phyloP scores from a whole-genome alignment of 2,888 invertebrate species.

The Laothoe populi region DNA sequence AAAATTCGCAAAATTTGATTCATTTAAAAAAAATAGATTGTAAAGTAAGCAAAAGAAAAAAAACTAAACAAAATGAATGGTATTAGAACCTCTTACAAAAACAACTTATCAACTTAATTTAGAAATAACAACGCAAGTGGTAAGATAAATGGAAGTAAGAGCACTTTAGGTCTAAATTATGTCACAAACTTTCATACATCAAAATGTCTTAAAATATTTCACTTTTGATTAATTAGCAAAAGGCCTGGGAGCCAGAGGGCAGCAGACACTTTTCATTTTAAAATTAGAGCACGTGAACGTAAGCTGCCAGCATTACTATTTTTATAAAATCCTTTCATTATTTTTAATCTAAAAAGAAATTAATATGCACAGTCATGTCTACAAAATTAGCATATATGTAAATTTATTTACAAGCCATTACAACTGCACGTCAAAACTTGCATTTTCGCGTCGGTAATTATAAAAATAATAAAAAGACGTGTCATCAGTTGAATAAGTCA shows the following conservation, averaged over 20 bases:
- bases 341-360: too few relatives aligned
- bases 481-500: neutral
- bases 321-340: neutral
- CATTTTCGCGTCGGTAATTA: neutral
- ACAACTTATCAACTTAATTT: neutral
- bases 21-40: too few relatives aligned
- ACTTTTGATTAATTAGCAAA: neutral
- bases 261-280: neutral
- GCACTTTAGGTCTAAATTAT: neutral
- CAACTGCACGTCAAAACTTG: neutral
- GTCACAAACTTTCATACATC: slow-evolving; percentile 2
- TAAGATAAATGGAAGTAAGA: neutral
- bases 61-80: too few relatives aligned
- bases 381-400: too few relatives aligned
- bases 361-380: too few relatives aligned
- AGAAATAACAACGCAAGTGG: neutral
- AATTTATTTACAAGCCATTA: neutral
- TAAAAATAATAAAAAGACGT: neutral
- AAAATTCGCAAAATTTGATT: too few relatives aligned
- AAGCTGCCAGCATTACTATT: too few relatives aligned
- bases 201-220: slow-evolving; percentile 11
- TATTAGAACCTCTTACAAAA: too few relatives aligned
- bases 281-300: neutral
- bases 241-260: neutral
- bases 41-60: too few relatives aligned